Evolutionary conservation across 1,140 invertebrate species (phyloP), one percentile per base, ranked within the genome.

Genomic region (Luehdorfia chinensis): DNA sequence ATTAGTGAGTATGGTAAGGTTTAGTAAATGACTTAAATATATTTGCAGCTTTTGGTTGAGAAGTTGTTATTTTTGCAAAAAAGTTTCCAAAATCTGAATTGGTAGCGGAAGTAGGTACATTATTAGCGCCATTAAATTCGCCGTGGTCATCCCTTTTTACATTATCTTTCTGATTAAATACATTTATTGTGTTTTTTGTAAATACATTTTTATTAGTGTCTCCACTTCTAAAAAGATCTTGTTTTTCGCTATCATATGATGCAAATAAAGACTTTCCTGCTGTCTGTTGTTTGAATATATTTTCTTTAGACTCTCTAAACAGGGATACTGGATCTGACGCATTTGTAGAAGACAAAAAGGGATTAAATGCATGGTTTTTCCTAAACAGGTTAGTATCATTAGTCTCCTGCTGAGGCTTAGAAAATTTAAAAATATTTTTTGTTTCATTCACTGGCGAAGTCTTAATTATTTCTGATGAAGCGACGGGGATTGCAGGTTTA

Each of bases 391-490:
- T 75, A 6, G 48, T 28, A 31, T 69, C 58, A 43, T 30, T 28
- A 16, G 6, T 12, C 12, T 23, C 39, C 16, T 30, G n/a, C 25
- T 72, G 59, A 33, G 83, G 83, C 33, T 80, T 79, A 15, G 83
- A 86, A 70, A 86, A 86, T 19, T 59, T 68, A 55, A 81, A 86
- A 47, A 57, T 15, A 41, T 31, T 32, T 33, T 49, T 59, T 27
- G 70, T 66, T 31, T 78, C 55, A 55, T 76, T 84, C 23, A 75
- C 73, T n/a, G 74, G 62, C 5, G 74, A 71, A 51, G 53, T 65
- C 18, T 68, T 66, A 11, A 75, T 67, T 6, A 64, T 49, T 7
- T 80, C 76, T 6, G 47, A 56, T 12, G 75, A 46, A 7, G 69
- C 79, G 5, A 84, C 59, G 8, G 63, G 54, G 47, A 74, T 66